Conservation (phyloP, 2,797 vertebrate genomes). For the Crotalus adamanteus region DNA sequence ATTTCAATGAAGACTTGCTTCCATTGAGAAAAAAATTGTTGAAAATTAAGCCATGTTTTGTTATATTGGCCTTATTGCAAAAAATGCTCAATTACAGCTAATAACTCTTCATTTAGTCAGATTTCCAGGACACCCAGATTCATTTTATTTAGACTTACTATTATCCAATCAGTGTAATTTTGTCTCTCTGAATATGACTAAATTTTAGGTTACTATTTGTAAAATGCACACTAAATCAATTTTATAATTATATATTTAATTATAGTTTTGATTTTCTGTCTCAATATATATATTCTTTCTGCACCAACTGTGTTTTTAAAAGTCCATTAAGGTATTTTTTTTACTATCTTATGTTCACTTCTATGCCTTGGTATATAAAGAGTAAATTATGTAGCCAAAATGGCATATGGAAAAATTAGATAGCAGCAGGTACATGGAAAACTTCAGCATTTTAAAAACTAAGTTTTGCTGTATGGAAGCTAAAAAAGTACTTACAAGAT, state of each 20-base stretch:
- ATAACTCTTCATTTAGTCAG: not conserved
- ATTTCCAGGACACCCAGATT: not conserved
- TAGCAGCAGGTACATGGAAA: not conserved
- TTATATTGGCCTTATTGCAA: not conserved
- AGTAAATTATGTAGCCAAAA: not conserved
- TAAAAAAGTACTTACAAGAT: not conserved
- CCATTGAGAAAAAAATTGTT: not conserved
- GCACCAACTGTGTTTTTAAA: not conserved
- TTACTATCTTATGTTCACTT: conserved; percentile 33
- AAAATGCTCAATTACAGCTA: not conserved
- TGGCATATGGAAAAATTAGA: not conserved
- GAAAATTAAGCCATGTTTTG: not conserved
- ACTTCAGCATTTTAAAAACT: not conserved
- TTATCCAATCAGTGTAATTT: not conserved
- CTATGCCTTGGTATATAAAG: not conserved
- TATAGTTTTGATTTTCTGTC: not conserved
- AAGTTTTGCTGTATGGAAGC: too few relatives aligned
- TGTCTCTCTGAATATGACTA: not conserved
- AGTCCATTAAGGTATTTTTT: conserved; percentile 51
- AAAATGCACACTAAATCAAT: not conserved
- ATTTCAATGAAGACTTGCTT: not conserved
- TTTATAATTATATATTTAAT: not conserved
- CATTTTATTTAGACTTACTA: not conserved
- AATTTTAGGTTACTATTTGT: not conserved
- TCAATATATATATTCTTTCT: not conserved